phyloP scores from a whole-genome alignment of 1,140 invertebrate genomes.

The Scaptomyza pallida region DNA sequence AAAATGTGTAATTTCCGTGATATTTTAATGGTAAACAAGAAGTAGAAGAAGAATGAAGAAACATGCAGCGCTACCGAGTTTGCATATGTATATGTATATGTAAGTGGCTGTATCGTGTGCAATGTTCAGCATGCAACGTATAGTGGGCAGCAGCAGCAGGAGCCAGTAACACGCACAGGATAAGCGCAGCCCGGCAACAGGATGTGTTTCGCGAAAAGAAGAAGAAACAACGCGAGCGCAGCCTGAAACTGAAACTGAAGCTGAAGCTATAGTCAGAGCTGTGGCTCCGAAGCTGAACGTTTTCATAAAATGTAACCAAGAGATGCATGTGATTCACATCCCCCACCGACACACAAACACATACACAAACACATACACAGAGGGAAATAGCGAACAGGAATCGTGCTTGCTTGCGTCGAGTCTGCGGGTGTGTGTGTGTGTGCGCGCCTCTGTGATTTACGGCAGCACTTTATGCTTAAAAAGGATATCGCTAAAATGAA shows the following conservation, averaged over 20 bases:
- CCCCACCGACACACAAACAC: constrained; percentile 45
- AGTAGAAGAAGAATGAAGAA: constrained; percentile 62
- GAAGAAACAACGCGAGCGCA: constrained; percentile 54
- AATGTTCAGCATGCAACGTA: constrained; percentile 16
- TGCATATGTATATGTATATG: neutral
- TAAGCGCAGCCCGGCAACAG: constrained; percentile 45
- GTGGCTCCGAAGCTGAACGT: constrained; percentile 42
- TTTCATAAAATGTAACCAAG: constrained; percentile 81
- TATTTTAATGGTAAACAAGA: constrained; percentile 82
- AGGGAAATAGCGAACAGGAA: constrained; percentile 52
- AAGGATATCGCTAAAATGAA: constrained; percentile 83
- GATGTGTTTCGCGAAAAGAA: constrained; percentile 68
- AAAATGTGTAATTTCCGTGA: constrained; percentile 83
- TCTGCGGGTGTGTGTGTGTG: constrained; percentile 39
- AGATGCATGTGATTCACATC: constrained; percentile 82
- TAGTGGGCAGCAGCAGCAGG: constrained; percentile 5
- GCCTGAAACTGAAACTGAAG: constrained; percentile 30
- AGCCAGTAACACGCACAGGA: constrained; percentile 61
- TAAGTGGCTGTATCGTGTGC: constrained; percentile 58
- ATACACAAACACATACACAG: constrained; percentile 9
- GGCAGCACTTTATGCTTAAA: constrained; percentile 83
- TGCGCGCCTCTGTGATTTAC: constrained; percentile 76
- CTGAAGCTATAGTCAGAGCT: neutral
- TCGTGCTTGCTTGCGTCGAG: constrained; percentile 46
- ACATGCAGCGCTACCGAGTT: constrained; percentile 34